These are phyloP conservation scores for Caenorhabditis tropicalis DNA, from an alignment of 1,140 invertebrate genomes.

Conservation along the genomic window DNA sequence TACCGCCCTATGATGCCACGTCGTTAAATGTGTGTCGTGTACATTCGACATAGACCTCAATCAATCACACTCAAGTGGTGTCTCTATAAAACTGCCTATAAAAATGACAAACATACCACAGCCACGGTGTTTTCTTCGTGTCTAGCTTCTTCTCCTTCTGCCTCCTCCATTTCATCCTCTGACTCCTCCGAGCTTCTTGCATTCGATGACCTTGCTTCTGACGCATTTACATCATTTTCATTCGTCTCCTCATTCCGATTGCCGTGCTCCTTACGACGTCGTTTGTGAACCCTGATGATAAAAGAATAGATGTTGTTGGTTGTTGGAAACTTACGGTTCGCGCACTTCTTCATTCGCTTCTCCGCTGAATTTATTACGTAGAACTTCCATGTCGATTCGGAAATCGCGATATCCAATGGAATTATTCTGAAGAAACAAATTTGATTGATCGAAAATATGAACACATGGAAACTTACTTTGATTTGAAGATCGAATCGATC, in stretches of 20 bases:
- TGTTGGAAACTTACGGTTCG: not conserved
- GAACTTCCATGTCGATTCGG: slow-evolving; percentile 44
- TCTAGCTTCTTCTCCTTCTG: not conserved
- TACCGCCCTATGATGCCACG: not conserved
- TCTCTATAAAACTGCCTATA: not conserved
- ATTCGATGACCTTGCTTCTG: not conserved
- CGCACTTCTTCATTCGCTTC: not conserved
- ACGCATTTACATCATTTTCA: not conserved
- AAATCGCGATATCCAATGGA: slow-evolving; percentile 48
- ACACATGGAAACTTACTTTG: slow-evolving; percentile 1
- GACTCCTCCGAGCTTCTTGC: slow-evolving; percentile 13
- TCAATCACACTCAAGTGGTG: not conserved
- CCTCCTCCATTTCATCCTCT: not conserved
- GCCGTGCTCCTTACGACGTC: not conserved
- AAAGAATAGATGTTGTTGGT: not conserved
- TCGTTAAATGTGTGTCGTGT: not conserved
- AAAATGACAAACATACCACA: not conserved
- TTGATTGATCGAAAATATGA: not conserved
- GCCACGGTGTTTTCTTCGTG: not conserved
- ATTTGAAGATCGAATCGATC: slow-evolving; percentile 37
- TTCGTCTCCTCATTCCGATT: not conserved
- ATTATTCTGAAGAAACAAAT: slow-evolving; percentile 18
- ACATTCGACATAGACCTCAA: not conserved
- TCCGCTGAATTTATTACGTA: not conserved
- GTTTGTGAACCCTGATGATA: not conserved